Evolutionary conservation across 2,888 invertebrate genomes (phyloP).

Genomic region (Cremastinae sp.): DNA sequence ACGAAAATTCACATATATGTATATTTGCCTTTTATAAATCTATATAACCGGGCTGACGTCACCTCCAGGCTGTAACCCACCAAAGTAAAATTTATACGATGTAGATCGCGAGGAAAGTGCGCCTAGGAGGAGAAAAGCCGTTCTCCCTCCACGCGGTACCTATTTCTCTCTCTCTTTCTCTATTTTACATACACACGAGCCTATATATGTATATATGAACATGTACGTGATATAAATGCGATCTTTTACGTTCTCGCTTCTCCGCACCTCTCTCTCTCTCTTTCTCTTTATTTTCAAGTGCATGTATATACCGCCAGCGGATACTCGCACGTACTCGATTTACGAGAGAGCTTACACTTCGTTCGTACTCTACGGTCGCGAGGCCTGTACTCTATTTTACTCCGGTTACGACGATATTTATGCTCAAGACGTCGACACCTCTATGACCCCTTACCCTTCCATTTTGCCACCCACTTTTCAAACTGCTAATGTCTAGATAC

Average conservation of each 20-base stretch:
- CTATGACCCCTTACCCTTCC: conserved; percentile 16
- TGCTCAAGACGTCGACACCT: conserved; percentile 59
- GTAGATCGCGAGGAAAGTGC: conserved; percentile 58
- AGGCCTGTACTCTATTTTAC: conserved; percentile 60
- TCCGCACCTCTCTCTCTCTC: conserved; percentile 7
- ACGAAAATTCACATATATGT: conserved; percentile 39
- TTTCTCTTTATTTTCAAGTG: neutral
- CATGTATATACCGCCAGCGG: conserved; percentile 19
- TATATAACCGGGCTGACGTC: conserved; percentile 58
- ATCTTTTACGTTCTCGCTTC: conserved; percentile 23
- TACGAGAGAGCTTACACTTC: conserved; percentile 59
- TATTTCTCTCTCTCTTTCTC: conserved; percentile 23
- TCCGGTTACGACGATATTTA: conserved; percentile 58
- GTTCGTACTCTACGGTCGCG: conserved; percentile 46
- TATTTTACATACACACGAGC: conserved; percentile 16
- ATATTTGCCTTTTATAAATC: conserved; percentile 47
- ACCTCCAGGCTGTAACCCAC: conserved; percentile 49
- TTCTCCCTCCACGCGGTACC: conserved; percentile 12
- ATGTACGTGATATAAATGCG: conserved; percentile 25
- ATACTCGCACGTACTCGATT: conserved; percentile 61
- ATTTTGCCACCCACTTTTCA: neutral
- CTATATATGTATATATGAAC: neutral
- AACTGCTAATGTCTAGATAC: conserved; percentile 29
- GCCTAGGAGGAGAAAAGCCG: conserved; percentile 38
- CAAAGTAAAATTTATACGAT: conserved; percentile 60